These are phyloP conservation scores for Microcebus murinus DNA, from an alignment of 2,113 vertebrate genomes.

Conservation along the genomic window DNA sequence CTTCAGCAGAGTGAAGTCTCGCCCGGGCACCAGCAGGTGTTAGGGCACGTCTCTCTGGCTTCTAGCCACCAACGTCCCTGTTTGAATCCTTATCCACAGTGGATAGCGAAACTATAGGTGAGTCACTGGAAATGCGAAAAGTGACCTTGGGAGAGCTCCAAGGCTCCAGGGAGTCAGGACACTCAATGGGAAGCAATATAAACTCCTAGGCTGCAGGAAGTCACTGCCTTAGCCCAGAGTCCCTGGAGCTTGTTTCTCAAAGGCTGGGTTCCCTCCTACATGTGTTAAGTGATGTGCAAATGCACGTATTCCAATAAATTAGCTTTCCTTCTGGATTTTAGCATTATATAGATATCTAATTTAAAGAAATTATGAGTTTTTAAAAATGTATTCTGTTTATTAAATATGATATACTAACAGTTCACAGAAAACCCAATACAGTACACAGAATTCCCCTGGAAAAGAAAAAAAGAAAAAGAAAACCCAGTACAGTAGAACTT, in stretches of 20 bases:
- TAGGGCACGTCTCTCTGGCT: not conserved
- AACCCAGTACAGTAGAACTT: not conserved
- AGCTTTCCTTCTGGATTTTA: not conserved
- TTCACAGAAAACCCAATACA: not conserved
- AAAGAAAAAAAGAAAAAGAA: not conserved
- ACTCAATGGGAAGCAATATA: not conserved
- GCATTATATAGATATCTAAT: not conserved
- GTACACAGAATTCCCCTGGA: too few relatives aligned
- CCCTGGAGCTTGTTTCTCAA: too few relatives aligned
- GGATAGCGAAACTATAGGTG: not conserved
- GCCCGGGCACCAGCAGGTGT: not conserved
- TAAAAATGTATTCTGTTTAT: not conserved
- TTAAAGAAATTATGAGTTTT: not conserved
- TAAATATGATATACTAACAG: not conserved
- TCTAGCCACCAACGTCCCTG: not conserved
- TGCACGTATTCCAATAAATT: not conserved
- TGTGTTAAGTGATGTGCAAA: not conserved
- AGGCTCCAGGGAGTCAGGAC: not conserved
- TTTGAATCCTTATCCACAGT: not conserved
- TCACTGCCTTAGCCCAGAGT: not conserved
- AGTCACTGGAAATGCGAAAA: not conserved
- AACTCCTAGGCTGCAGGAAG: not conserved
- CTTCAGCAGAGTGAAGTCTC: not conserved
- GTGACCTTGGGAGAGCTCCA: not conserved
- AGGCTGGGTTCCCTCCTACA: too few relatives aligned